Evolutionary conservation across 2,113 vertebrate genomes (phyloP).

Genomic region (Varanus salvator): DNA sequence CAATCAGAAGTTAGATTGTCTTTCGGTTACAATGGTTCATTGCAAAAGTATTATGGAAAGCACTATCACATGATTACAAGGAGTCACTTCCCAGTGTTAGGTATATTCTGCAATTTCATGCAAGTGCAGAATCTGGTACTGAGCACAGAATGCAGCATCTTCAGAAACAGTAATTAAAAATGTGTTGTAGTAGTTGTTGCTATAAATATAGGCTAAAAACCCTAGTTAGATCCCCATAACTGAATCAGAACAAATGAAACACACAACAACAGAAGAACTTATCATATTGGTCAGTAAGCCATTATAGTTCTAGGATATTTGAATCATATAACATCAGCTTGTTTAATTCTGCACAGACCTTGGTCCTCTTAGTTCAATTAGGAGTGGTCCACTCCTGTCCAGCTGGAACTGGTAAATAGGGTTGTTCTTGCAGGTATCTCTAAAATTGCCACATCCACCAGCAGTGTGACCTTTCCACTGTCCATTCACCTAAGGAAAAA

Average conservation of each 20-base stretch:
- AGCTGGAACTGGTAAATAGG: slow-evolving; percentile 94
- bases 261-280: neutral
- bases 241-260: neutral
- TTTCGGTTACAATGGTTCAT: neutral
- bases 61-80: neutral
- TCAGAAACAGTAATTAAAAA: neutral
- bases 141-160: neutral
- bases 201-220: neutral
- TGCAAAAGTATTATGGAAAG: neutral
- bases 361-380: slow-evolving; percentile 94
- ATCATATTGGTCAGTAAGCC: neutral
- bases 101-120: neutral
- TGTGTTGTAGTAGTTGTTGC: neutral
- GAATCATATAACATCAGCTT: neutral
- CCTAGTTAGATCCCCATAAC: neutral
- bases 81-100: neutral
- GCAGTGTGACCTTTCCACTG: slow-evolving; percentile 94
- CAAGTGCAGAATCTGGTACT: neutral
- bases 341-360: slow-evolving; percentile 81
- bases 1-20: neutral
- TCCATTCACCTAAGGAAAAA: slow-evolving; percentile 87
- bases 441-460: slow-evolving; percentile 96
- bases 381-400: slow-evolving; percentile 89
- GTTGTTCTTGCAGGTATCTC: slow-evolving; percentile 93
- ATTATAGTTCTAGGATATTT: neutral